phyloP scores from a whole-genome alignment of 2,797 vertebrate species.

The Sebastes iracundus region DNA sequence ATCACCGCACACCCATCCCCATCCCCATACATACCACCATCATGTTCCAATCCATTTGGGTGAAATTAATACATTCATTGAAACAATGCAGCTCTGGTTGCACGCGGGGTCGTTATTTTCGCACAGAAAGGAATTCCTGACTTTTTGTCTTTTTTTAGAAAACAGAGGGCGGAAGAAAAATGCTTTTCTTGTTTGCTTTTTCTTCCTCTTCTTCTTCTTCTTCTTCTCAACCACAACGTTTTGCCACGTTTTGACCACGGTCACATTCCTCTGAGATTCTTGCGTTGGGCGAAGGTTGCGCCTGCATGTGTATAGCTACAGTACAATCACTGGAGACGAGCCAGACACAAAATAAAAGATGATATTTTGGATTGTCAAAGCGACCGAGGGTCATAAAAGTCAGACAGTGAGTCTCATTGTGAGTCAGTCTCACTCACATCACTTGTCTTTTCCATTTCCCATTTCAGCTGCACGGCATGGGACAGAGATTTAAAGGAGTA shows the following conservation, averaged over 20 bases:
- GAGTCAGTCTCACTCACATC: conserved; percentile 25
- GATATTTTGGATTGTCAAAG: not conserved
- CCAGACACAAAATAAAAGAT: conserved; percentile 19
- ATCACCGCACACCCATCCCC: conserved; percentile 54
- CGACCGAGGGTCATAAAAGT: not conserved
- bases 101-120: conserved; percentile 1
- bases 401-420: not conserved
- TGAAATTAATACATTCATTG: conserved; percentile 50
- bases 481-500: not conserved
- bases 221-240: conserved; percentile 41
- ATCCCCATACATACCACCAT: conserved; percentile 22
- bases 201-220: not conserved
- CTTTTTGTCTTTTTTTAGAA: conserved; percentile 57
- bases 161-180: conserved; percentile 59
- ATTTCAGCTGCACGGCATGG: not conserved
- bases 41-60: conserved; percentile 46
- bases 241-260: conserved; percentile 69
- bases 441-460: conserved; percentile 43
- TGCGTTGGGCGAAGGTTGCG: conserved; percentile 42
- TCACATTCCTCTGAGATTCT: conserved; percentile 70
- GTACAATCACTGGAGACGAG: conserved; percentile 39
- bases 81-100: conserved; percentile 39
- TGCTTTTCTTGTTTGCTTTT: conserved; percentile 17
- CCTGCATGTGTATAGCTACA: not conserved
- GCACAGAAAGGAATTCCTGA: conserved; percentile 46